Evolutionary conservation across 2,888 invertebrate genomes (phyloP), one percentile per base, ranked within the genome.

Genomic region (Hypomecis atomaria): DNA sequence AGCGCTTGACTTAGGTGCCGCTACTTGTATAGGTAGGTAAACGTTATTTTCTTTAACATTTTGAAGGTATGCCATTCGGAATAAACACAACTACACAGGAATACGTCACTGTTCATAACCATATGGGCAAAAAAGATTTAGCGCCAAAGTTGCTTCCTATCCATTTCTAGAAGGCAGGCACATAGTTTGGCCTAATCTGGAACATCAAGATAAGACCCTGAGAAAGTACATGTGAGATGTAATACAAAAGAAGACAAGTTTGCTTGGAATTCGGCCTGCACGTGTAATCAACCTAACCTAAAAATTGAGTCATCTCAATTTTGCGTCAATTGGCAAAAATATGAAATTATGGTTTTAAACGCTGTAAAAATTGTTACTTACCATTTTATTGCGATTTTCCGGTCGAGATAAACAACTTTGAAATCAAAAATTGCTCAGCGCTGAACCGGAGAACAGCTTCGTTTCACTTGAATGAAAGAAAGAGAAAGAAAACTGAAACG

Each of bases 321-420:
- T 10, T 6, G 34, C 7, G 3, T 4, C 47, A 40, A 38, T n/a
- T 8, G 4, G 5, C 40, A 40, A 6, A 33, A 45, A 36, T 33
- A n/a, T 6, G 43, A 23, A 43, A 33, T 33, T 11, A 52, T 42
- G 4, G 10, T 47, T 47, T 38, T 36, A 11, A 33, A 47, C 33
- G 0, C 4, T 52, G 13, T 8, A 33, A 4, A 33, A n/a, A 42
- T 10, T 2, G 42, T 68, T 62, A 76, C 85, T 93, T 89, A 95
- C 95, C 95, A 95, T 95, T 81, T 88, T 94, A 74, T 76, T 87
- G 85, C 83, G 84, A 83, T 87, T 93, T 92, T 88, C 95, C 95
- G 97, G 96, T 96, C 97, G 97, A 97, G 97, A 87, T 97, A 95
- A 96, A 96, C 96, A 95, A 94, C 93, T 95, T 94, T 85, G 82